Evolutionary conservation across 1,140 invertebrate species (phyloP), one percentile per base, ranked within the genome.

Genomic region (Orussus abietinus): DNA sequence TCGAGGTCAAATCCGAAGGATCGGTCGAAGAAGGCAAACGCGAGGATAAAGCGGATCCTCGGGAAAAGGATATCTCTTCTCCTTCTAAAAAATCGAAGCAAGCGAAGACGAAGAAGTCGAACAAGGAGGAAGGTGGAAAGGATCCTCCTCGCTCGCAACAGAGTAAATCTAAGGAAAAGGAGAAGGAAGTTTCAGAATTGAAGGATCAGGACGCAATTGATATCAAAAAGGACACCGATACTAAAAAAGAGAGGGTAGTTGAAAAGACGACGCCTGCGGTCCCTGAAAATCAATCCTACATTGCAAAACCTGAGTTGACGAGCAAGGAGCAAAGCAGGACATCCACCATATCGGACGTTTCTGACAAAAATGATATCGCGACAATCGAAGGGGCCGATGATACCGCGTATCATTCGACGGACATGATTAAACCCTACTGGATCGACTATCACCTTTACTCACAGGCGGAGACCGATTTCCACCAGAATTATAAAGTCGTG

Each of bases 391-490:
- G 9, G 19, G 19, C 7, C 15, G 7, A 4, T 5, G 2, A n/a
- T 13, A 36, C n/a, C n/a, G n/a, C n/a, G n/a, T n/a, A n/a, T 22
- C 18, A 48, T 47, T 48, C 45, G 28, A 34, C 53, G 15, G 66
- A 67, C 40, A 37, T 64, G 12, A 49, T 56, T 6, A 66, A 66
- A 42, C 49, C 64, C 28, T 70, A 72, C 39, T 61, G 60, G 53
- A 19, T 57, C 0, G 52, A 72, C 41, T 62, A 65, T 49, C 61
- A 64, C 25, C 14, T 36, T 22, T 65, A 69, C 25, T 44, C 42
- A 15, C 12, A 51, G 1, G 68, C 68, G 4, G 69, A 73, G 42
- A 54, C 31, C 14, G 34, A 66, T 36, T 65, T 72, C 38, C 19
- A 71, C 36, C 45, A 31, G 12, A 38, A 42, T 21, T 69, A 59